Evolutionary conservation across 2,888 invertebrate species (phyloP).

Genomic region (Lithophane semibrunnea): DNA sequence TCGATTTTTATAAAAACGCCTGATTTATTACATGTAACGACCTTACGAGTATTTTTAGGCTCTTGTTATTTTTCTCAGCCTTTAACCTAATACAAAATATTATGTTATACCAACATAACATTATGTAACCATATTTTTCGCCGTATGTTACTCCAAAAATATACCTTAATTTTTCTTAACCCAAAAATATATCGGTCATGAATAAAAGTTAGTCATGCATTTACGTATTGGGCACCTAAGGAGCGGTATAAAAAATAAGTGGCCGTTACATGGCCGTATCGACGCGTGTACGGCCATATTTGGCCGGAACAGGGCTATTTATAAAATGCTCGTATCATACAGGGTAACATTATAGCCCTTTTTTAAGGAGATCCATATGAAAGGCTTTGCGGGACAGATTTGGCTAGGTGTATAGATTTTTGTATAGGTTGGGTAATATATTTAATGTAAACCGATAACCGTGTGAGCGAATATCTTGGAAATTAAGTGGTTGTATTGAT

Average conservation of each 20-base stretch:
- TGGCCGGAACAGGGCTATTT: slow-evolving; percentile 68
- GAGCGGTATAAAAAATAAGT: slow-evolving; percentile 70
- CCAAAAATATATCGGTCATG: slow-evolving; percentile 57
- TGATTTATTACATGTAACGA: too few species aligned
- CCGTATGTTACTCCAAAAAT: slow-evolving; percentile 29
- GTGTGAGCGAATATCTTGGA: neutral
- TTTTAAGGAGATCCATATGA: slow-evolving; percentile 58
- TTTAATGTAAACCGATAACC: slow-evolving; percentile 17
- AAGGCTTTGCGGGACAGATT: slow-evolving; percentile 51
- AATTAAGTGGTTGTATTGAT: slow-evolving; percentile 16
- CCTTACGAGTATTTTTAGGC: neutral
- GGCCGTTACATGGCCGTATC: slow-evolving; percentile 64
- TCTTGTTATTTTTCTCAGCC: neutral
- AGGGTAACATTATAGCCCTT: slow-evolving; percentile 59
- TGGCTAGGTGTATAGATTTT: slow-evolving; percentile 28
- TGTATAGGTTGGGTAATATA: slow-evolving; percentile 17
- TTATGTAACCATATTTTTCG: neutral
- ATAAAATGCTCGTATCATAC: slow-evolving; percentile 65
- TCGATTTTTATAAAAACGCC: neutral
- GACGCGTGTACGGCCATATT: slow-evolving; percentile 65
- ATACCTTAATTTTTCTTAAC: slow-evolving; percentile 53
- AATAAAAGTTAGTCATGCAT: slow-evolving; percentile 67
- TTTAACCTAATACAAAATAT: neutral
- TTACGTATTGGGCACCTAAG: slow-evolving; percentile 65
- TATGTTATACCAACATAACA: neutral